Conservation (phyloP, 2,888 invertebrate species). For the Drosophila eohydei region DNA sequence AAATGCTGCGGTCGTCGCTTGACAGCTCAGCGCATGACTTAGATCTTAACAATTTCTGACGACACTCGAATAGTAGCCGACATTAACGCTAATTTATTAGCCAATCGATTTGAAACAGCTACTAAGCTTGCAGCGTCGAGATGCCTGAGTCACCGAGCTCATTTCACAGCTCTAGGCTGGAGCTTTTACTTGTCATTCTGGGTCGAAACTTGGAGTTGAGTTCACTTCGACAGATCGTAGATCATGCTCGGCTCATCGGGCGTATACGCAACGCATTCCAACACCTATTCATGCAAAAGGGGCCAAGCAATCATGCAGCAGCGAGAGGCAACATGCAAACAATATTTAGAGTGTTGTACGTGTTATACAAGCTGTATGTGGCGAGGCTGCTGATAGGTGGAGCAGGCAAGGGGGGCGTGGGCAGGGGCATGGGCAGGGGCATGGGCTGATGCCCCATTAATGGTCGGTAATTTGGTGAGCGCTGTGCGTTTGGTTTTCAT, state of each 20-base stretch:
- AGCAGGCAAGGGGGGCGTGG: too few relatives aligned
- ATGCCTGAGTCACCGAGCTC: slow-evolving; percentile 61
- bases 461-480: slow-evolving; percentile 68
- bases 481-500: slow-evolving; percentile 65
- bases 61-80: slow-evolving; percentile 55
- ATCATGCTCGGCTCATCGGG: slow-evolving; percentile 5
- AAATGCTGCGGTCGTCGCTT: slow-evolving; percentile 18
- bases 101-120: slow-evolving; percentile 77
- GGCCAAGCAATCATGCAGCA: neutral
- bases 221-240: too few relatives aligned
- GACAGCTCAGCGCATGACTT: slow-evolving; percentile 69
- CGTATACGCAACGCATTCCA: slow-evolving; percentile 53
- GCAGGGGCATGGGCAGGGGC: neutral
- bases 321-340: neutral
- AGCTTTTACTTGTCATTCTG: neutral
- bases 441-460: slow-evolving; percentile 61
- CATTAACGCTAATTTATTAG: slow-evolving; percentile 76
- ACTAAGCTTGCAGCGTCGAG: slow-evolving; percentile 56
- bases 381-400: neutral
- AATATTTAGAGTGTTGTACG: slow-evolving; percentile 1
- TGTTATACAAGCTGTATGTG: neutral
- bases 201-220: too few relatives aligned
- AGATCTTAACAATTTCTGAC: slow-evolving; percentile 33
- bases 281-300: slow-evolving; percentile 46
- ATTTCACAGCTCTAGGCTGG: slow-evolving; percentile 47